Percentiles rank a stretch among this genome's conserved stretches.
phyloP scores from a whole-genome alignment of 2,113 vertebrate species.

The Mirza zaza region DNA sequence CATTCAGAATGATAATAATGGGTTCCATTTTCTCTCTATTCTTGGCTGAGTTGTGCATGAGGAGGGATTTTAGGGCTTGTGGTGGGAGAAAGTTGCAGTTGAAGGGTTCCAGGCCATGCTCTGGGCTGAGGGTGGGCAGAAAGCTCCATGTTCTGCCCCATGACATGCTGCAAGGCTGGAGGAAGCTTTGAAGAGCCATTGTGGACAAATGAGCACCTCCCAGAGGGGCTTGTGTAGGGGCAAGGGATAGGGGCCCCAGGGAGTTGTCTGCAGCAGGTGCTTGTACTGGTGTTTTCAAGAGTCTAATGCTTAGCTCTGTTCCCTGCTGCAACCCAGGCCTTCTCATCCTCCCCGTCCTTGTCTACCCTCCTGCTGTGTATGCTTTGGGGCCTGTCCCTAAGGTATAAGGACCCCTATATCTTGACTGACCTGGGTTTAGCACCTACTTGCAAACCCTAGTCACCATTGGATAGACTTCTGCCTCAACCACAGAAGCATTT shows the following conservation, averaged over 20 bases:
- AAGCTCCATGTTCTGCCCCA: not conserved
- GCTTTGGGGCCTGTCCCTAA: not conserved
- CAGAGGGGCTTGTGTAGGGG: not conserved
- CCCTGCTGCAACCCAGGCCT: not conserved
- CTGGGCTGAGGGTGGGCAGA: not conserved
- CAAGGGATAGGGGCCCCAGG: rapidly evolving
- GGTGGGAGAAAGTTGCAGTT: not conserved
- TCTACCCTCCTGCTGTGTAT: not conserved
- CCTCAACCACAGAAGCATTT: not conserved
- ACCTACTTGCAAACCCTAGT: not conserved
- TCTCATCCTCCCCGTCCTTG: not conserved
- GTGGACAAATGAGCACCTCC: not conserved
- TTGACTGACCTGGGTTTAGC: not conserved
- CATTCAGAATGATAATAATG: conserved; percentile 70
- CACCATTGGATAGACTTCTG: not conserved
- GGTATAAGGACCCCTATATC: not conserved
- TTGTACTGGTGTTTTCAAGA: not conserved
- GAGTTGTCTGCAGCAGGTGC: not conserved
- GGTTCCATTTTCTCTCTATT: conserved; percentile 64
- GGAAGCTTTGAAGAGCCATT: not conserved
- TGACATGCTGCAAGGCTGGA: not conserved
- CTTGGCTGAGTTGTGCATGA: conserved; percentile 46
- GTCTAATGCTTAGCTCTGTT: too few species aligned
- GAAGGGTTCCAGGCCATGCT: not conserved
- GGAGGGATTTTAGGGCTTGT: conserved; percentile 19